phyloP scores from a whole-genome alignment of 30 jellyfish, hydroid and myxozoan species.

The Aurelia aurita region DNA sequence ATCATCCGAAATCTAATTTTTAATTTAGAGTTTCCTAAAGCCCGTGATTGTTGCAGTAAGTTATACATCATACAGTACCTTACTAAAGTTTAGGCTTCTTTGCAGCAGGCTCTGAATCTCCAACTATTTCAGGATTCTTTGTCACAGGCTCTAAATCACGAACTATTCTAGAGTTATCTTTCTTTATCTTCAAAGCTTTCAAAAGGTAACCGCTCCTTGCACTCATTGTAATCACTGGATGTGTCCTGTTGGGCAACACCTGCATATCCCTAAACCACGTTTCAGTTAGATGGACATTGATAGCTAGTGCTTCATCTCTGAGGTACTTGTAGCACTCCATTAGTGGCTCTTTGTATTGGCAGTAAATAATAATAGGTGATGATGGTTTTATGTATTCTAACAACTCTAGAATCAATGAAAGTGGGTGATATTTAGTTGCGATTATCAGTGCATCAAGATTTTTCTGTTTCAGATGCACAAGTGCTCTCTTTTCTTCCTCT shows the following conservation, averaged over 20 bases:
- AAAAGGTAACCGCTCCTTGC: conserved; percentile 89
- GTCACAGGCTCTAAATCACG: no score
- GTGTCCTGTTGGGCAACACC: conserved; percentile 87
- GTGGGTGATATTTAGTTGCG: conserved; percentile 86
- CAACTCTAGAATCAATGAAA: conserved; percentile 44
- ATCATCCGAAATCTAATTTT: no score
- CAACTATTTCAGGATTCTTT: no score
- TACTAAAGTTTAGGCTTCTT: no score
- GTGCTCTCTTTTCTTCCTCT: conserved; percentile 51
- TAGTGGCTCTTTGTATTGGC: conserved; percentile 90
- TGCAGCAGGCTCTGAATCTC: no score
- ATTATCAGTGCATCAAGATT: conserved; percentile 77
- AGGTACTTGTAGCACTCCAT: conserved; percentile 84
- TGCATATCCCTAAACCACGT: conserved; percentile 90
- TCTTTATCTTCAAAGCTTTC: conserved; percentile 68
- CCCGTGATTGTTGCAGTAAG: no score
- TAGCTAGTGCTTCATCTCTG: conserved; percentile 69
- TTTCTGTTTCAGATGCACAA: conserved; percentile 26
- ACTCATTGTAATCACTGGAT: conserved; percentile 85
- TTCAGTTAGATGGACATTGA: conserved; percentile 67
- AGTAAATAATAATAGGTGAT: conserved; percentile 84
- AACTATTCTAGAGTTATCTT: no score
- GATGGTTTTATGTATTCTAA: conserved; percentile 75
- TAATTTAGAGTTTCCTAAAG: no score
- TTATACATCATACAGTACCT: no score